A percentile compares a stretch with the other conserved stretches of the same genome.
These are phyloP conservation scores for Belgica antarctica DNA, from an alignment of 2,888 invertebrate species.

Conservation along the genomic window DNA sequence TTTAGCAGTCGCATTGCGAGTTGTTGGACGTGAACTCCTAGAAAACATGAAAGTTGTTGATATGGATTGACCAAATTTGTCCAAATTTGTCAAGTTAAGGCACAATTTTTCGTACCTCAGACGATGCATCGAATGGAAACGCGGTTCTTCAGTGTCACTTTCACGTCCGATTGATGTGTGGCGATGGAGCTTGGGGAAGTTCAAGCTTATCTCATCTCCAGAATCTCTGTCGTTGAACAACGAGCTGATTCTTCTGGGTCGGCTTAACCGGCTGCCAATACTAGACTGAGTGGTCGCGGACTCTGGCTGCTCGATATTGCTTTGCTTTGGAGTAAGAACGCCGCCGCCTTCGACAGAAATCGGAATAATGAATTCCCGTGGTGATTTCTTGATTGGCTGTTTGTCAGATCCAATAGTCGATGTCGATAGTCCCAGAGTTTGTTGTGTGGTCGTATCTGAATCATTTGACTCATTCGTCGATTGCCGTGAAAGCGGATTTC, in stretches of 20 bases:
- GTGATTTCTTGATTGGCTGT: conserved; percentile 82
- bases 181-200: conserved; percentile 60
- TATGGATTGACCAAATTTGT: conserved; percentile 29
- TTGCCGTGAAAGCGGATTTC: conserved; percentile 59
- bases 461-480: conserved; percentile 68
- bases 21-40: conserved; percentile 67
- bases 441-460: conserved; percentile 60
- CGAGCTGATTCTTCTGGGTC: conserved; percentile 65
- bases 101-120: conserved; percentile 57
- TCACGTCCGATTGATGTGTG: conserved; percentile 60
- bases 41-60: conserved; percentile 44
- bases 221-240: conserved; percentile 69
- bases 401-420: conserved; percentile 50
- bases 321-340: conserved; percentile 63
- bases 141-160: conserved; percentile 61
- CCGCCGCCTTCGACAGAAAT: conserved; percentile 89
- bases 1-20: conserved; percentile 60
- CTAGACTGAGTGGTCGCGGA: conserved; percentile 60
- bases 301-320: conserved; percentile 74
- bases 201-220: conserved; percentile 62
- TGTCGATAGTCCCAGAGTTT: conserved; percentile 52
- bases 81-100: not conserved
- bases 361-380: conserved; percentile 89
- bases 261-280: conserved; percentile 55
- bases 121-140: conserved; percentile 64